Percentiles rank a stretch among this genome's conserved stretches.
phyloP scores from a whole-genome alignment of 1,140 invertebrate genomes.

The Lasioglossum baleicum region DNA sequence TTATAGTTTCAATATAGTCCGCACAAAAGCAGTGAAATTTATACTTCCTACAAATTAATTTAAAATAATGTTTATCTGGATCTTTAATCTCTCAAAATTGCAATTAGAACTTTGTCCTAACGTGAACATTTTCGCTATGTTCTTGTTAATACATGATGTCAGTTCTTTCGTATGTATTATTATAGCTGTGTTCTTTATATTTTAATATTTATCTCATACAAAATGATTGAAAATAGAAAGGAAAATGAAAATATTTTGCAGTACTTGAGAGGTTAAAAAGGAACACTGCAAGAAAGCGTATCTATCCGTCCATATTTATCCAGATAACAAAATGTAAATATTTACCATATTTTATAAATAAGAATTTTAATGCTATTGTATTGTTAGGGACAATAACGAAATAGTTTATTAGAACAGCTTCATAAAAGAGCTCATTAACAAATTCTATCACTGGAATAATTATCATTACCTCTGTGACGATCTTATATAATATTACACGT shows the following conservation, averaged over 20 bases:
- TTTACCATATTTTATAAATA: conserved; percentile 26
- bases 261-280: background rate
- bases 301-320: conserved; percentile 53
- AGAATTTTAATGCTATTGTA: conserved; percentile 9
- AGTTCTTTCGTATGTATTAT: too few relatives aligned
- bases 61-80: background rate
- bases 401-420: conserved; percentile 7
- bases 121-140: too few relatives aligned
- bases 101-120: background rate
- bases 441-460: conserved; percentile 11
- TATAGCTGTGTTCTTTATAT: background rate
- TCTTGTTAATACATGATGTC: too few relatives aligned
- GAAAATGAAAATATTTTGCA: background rate
- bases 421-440: background rate
- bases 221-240: background rate
- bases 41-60: background rate
- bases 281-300: background rate
- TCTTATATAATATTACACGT: background rate
- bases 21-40: background rate
- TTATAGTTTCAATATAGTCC: background rate
- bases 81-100: background rate
- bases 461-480: background rate
- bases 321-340: conserved; percentile 29
- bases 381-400: conserved; percentile 5
- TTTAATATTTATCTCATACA: background rate